These are phyloP conservation scores for Leptopilina myrica DNA, from an alignment of 2,888 invertebrate species.

Conservation along the genomic window DNA sequence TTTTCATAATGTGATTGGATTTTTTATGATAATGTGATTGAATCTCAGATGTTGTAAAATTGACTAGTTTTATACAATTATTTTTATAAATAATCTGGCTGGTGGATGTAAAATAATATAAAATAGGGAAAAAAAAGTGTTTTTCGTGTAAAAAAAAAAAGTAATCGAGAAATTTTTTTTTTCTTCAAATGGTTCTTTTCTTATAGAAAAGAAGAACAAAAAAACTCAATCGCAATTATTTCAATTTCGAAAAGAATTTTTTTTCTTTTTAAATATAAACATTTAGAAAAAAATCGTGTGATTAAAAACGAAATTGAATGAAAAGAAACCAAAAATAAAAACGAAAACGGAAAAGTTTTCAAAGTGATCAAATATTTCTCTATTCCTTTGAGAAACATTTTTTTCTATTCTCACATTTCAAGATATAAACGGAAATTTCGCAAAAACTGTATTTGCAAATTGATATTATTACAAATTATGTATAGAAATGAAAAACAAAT, in stretches of 20 bases:
- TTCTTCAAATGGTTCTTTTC: neutral
- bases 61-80: constrained; percentile 77
- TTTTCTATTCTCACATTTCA: too few relatives aligned
- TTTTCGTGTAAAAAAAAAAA: neutral
- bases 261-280: neutral
- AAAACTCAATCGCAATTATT: too few relatives aligned
- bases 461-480: neutral
- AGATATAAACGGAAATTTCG: too few relatives aligned
- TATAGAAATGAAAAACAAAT: neutral
- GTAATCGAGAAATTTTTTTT: neutral
- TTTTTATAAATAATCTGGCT: constrained; percentile 76
- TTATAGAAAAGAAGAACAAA: too few relatives aligned
- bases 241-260: neutral
- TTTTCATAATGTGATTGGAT: constrained; percentile 58
- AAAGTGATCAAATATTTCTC: neutral
- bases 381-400: too few relatives aligned
- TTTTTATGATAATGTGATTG: constrained; percentile 73
- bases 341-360: constrained; percentile 32
- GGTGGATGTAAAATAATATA: constrained; percentile 63
- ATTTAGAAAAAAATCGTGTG: neutral
- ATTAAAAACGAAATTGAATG: neutral
- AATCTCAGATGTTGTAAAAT: constrained; percentile 74
- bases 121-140: constrained; percentile 45
- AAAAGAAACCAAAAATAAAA: neutral
- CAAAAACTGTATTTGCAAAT: constrained; percentile 35